Evolutionary conservation across 2,113 vertebrate genomes (phyloP).

Genomic region (Anser brachyrhynchus): DNA sequence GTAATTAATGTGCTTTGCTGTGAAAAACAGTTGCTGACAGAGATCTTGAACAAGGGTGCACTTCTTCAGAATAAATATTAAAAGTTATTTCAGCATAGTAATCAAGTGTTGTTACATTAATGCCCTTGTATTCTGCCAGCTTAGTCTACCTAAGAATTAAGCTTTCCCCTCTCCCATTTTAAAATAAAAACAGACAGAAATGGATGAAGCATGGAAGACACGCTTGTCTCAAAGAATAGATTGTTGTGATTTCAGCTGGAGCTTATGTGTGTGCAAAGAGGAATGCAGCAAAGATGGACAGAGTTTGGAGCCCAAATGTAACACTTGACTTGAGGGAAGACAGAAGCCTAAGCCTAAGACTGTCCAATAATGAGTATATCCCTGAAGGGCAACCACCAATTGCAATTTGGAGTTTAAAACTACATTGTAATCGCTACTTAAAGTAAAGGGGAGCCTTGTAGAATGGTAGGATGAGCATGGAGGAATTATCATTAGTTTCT

Average conservation of each 20-base stretch:
- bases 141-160: not conserved
- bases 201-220: not conserved
- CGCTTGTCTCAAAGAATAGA: not conserved
- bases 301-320: not conserved
- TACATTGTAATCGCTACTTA: not conserved
- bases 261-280: accelerated
- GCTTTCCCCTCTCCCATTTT: not conserved
- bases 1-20: not conserved
- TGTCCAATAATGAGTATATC: not conserved
- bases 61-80: not conserved
- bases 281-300: not conserved
- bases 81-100: not conserved
- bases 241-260: not conserved
- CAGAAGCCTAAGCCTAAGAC: not conserved
- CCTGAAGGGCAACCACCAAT: not conserved
- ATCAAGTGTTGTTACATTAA: not conserved
- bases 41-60: not conserved
- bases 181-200: not conserved
- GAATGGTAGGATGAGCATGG: not conserved
- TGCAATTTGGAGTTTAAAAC: not conserved
- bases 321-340: not conserved
- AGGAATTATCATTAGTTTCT: not conserved
- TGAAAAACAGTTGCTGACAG: not conserved
- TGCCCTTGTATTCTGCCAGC: not conserved
- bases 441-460: not conserved